These are phyloP conservation scores for Heliocidaris erythrogramma DNA, from an alignment of 35 echinoderm and acorn worm species.

Conservation along the genomic window DNA sequence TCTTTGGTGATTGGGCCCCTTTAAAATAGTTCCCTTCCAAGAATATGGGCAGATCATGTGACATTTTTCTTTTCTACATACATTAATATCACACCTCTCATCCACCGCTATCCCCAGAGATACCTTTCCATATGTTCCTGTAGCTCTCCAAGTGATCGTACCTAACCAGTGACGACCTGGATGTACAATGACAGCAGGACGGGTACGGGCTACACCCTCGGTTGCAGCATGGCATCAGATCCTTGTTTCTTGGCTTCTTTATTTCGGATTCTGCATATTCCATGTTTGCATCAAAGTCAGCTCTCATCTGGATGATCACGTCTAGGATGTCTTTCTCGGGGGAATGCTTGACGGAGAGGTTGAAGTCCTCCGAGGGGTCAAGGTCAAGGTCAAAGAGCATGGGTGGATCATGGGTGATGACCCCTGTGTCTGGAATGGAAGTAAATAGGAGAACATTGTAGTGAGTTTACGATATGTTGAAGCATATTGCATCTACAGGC, in stretches of 20 bases:
- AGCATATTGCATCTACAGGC: too few relatives aligned
- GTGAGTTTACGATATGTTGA: too few relatives aligned
- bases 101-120: too few relatives aligned
- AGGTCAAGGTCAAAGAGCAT: slow-evolving; percentile 59
- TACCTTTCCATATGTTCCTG: too few relatives aligned
- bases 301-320: slow-evolving; percentile 52
- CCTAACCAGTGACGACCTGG: too few relatives aligned
- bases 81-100: too few relatives aligned
- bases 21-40: too few relatives aligned
- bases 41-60: too few relatives aligned
- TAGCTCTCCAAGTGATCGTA: too few relatives aligned
- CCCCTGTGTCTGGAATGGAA: slow-evolving; percentile 51
- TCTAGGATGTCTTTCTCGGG: slow-evolving; percentile 40
- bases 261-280: slow-evolving; percentile 59
- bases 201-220: slow-evolving; percentile 14
- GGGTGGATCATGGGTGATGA: slow-evolving; percentile 58
- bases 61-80: too few relatives aligned
- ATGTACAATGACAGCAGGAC: too few relatives aligned
- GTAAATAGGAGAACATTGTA: neutral
- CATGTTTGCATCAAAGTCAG: slow-evolving; percentile 63
- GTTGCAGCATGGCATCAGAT: slow-evolving; percentile 73
- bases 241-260: neutral
- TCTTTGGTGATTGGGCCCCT: too few relatives aligned
- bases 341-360: slow-evolving; percentile 48
- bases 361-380: slow-evolving; percentile 67